A percentile compares a stretch with the other conserved stretches of the same genome.
Evolutionary conservation across 1,140 invertebrate species (phyloP).

Genomic region (Aradophagus sp.): DNA sequence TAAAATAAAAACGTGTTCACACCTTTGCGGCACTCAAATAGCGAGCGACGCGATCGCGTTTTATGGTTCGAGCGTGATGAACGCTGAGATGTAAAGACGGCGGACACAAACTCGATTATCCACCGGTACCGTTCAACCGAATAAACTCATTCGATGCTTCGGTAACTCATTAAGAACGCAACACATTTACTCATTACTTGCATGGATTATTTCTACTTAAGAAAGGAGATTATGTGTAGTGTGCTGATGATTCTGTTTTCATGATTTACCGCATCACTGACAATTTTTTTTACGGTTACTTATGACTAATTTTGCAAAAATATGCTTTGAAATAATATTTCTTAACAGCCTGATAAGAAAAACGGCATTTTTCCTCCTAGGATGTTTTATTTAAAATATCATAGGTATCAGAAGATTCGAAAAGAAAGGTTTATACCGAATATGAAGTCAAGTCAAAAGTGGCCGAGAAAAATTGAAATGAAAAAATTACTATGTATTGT

Average conservation of each 20-base stretch:
- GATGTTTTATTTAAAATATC: no score
- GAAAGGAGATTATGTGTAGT: slow-evolving; percentile 7
- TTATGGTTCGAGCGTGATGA: slow-evolving; percentile 54
- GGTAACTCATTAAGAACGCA: slow-evolving; percentile 56
- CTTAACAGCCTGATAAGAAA: no score
- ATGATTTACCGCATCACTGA: neutral
- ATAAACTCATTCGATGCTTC: slow-evolving; percentile 56
- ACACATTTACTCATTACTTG: slow-evolving; percentile 46
- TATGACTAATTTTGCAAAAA: slow-evolving; percentile 3
- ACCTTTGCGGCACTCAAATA: slow-evolving; percentile 54
- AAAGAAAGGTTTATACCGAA: no score
- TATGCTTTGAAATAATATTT: no score
- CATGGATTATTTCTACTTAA: slow-evolving; percentile 50
- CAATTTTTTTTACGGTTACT: no score
- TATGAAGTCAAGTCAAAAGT: no score
- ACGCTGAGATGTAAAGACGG: slow-evolving; percentile 39
- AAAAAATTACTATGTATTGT: no score
- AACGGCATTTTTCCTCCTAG: no score
- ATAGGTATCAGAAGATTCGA: no score
- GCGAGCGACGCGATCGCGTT: slow-evolving; percentile 48
- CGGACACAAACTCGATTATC: slow-evolving; percentile 55
- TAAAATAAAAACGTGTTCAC: slow-evolving; percentile 44
- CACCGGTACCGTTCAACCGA: slow-evolving; percentile 41
- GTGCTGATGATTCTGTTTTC: slow-evolving; percentile 23
- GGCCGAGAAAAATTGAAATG: no score